Percentiles rank a stretch among this genome's conserved stretches.
phyloP scores from a whole-genome alignment of 2,888 invertebrate species.

The Eretmocerus hayati region DNA sequence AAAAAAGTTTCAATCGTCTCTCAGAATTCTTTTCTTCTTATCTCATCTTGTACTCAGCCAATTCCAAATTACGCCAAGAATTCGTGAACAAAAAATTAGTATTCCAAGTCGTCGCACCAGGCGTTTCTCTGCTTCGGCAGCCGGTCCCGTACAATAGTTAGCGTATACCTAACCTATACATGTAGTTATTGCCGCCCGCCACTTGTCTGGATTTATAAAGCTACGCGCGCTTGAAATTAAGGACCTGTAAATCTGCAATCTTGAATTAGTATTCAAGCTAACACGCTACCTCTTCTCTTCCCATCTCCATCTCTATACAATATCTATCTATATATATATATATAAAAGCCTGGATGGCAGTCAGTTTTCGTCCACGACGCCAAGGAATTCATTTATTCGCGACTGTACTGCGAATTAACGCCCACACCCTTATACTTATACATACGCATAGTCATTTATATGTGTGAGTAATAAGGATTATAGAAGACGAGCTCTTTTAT shows the following conservation, averaged over 20 bases:
- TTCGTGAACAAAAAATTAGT: conserved; percentile 28
- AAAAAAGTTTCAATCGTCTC: neutral
- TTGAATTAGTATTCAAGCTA: conserved; percentile 43
- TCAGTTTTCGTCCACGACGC: conserved; percentile 1
- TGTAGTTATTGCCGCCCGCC: no score
- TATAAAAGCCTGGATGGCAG: neutral
- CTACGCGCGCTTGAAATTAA: conserved; percentile 39
- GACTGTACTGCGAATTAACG: conserved; percentile 5
- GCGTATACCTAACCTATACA: no score
- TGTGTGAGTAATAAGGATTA: no score
- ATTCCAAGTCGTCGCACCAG: conserved; percentile 29
- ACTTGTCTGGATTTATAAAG: conserved; percentile 45
- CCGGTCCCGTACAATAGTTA: conserved; percentile 19
- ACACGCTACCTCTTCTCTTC: no score
- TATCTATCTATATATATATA: no score
- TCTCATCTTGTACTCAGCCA: neutral
- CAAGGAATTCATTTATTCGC: conserved; percentile 18
- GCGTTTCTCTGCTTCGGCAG: conserved; percentile 35
- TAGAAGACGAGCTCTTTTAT: no score
- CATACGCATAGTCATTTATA: no score
- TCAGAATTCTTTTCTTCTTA: neutral
- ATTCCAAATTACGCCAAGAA: conserved; percentile 16
- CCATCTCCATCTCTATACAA: no score
- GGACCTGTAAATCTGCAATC: conserved; percentile 43
- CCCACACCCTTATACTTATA: conserved; percentile 5